Evolutionary conservation across 2,113 vertebrate species (phyloP).

Genomic region (Geothlypis trichas): DNA sequence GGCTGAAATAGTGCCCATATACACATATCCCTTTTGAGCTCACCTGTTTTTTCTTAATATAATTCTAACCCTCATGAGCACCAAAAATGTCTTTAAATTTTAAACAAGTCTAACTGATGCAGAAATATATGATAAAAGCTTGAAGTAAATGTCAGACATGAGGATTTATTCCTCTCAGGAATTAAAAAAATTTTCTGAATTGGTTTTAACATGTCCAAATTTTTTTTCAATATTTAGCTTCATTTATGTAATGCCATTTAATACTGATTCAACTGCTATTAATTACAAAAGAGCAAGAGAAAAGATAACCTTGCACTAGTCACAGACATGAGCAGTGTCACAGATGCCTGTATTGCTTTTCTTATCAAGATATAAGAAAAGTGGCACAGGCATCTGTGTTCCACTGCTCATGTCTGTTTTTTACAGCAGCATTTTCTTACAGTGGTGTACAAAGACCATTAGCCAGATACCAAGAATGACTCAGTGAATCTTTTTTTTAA

Average conservation of each 20-base stretch:
- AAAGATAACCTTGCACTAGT: not conserved
- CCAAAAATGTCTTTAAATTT: not conserved
- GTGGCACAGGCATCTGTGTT: too few species aligned
- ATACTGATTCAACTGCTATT: not conserved
- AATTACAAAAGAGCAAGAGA: not conserved
- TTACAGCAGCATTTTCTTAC: not conserved
- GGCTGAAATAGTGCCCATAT: not conserved
- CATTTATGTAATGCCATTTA: not conserved
- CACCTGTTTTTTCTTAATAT: not conserved
- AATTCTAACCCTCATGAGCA: not conserved
- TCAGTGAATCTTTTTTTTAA: too few species aligned
- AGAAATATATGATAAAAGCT: not conserved
- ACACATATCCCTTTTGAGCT: not conserved
- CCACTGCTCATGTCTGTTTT: too few species aligned
- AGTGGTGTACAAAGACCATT: not conserved
- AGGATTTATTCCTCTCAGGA: not conserved
- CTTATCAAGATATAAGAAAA: not conserved
- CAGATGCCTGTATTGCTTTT: not conserved
- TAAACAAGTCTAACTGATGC: not conserved
- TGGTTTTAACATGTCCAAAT: not conserved
- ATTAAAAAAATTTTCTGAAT: fast-evolving
- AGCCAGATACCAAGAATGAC: fast-evolving
- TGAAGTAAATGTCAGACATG: not conserved
- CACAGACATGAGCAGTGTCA: not conserved
- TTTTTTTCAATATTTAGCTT: not conserved